Percentiles rank a stretch among this genome's conserved stretches.
phyloP scores from a whole-genome alignment of 2,888 invertebrate genomes.

The Platycheirus rosarum region DNA sequence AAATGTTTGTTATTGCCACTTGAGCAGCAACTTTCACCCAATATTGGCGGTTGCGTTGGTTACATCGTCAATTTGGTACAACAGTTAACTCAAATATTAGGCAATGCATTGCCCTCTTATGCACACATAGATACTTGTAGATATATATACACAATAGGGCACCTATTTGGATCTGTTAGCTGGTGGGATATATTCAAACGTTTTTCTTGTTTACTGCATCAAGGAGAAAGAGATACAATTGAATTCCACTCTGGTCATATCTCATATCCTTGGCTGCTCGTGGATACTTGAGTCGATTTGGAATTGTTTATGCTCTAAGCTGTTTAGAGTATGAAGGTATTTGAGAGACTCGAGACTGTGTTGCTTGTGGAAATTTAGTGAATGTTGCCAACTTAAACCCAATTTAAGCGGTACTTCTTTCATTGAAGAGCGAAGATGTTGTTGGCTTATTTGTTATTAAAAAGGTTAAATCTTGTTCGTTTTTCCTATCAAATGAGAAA shows the following conservation, averaged over 20 bases:
- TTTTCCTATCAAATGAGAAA: no score
- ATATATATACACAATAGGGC: not conserved
- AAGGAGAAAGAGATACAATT: slow-evolving; percentile 28
- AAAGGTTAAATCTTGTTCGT: no score
- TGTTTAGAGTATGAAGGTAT: not conserved
- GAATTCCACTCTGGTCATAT: slow-evolving; percentile 42
- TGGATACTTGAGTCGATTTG: slow-evolving; percentile 7
- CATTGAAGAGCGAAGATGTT: no score
- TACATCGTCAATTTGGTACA: slow-evolving; percentile 66
- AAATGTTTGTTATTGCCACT: slow-evolving; percentile 73
- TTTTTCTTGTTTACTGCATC: slow-evolving; percentile 38
- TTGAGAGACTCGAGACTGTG: no score
- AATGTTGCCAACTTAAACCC: no score
- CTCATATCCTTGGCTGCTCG: slow-evolving; percentile 34
- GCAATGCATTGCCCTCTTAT: not conserved
- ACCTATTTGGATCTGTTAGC: slow-evolving; percentile 2
- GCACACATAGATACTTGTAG: no score
- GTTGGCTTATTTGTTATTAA: no score
- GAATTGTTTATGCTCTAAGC: not conserved
- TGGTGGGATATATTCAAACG: slow-evolving; percentile 29
- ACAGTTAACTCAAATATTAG: slow-evolving; percentile 39
- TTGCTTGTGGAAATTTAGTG: no score
- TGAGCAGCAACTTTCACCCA: slow-evolving; percentile 66
- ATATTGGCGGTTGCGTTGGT: slow-evolving; percentile 71
- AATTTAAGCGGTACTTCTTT: no score